A percentile compares a stretch with the other conserved stretches of the same genome.
Conservation (phyloP, 1,140 invertebrate species). For the Episyrphus balteatus region DNA sequence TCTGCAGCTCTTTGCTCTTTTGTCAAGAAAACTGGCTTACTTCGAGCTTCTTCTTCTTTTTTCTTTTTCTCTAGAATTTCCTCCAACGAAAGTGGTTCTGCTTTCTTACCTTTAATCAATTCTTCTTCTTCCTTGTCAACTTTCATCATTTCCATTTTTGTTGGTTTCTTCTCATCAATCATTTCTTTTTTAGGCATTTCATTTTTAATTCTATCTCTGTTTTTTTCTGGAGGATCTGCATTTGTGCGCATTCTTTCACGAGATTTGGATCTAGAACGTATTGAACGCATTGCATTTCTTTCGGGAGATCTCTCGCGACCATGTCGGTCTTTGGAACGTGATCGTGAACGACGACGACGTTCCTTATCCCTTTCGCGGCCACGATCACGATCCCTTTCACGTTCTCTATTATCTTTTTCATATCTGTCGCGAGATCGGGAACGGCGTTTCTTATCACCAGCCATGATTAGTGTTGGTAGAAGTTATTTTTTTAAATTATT, state of each 20-base stretch:
- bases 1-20: conserved; percentile 88
- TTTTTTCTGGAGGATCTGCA: conserved; percentile 5
- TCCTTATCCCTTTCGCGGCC: conserved; percentile 15
- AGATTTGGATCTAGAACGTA: conserved; percentile 4
- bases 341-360: conserved; percentile 33
- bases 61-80: conserved; percentile 94
- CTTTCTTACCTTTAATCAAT: conserved; percentile 46
- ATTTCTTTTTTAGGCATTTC: conserved; percentile 4
- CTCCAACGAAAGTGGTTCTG: conserved; percentile 89
- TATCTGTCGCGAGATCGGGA: conserved; percentile 41
- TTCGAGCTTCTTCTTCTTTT: conserved; percentile 84
- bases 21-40: conserved; percentile 93
- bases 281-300: background rate
- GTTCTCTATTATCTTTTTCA: conserved; percentile 27
- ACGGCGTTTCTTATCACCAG: conserved; percentile 41
- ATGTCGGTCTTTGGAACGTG: conserved; percentile 23
- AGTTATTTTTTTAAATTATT: too few species aligned
- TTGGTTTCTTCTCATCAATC: conserved; percentile 8
- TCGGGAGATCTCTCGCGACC: background rate
- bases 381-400: conserved; percentile 6
- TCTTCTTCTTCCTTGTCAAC: conserved; percentile 14
- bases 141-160: conserved; percentile 1
- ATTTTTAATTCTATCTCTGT: conserved; percentile 33
- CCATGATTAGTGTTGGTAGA: conserved; percentile 24
- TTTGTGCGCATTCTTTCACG: background rate